These are phyloP conservation scores for Hozukius guyotensis DNA, from an alignment of 2,797 vertebrate species.

Conservation along the genomic window DNA sequence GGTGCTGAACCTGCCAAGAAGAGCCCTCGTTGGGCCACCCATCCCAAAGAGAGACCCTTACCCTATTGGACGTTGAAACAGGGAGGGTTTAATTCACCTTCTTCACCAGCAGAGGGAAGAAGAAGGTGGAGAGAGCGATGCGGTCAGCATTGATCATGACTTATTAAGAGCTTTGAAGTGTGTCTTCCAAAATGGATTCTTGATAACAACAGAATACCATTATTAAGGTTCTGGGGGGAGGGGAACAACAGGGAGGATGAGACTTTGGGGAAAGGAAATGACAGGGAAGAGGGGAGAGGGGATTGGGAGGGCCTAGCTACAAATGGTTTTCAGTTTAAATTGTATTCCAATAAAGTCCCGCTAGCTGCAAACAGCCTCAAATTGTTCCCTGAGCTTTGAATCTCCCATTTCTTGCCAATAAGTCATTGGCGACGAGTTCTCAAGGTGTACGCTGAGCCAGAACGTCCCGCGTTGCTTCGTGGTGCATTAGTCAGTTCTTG, in stretches of 20 bases:
- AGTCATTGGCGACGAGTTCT: constrained; percentile 26
- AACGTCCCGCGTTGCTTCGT: not conserved
- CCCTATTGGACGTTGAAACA: not conserved
- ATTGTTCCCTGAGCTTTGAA: constrained; percentile 22
- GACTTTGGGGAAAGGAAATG: not conserved
- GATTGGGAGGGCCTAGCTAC: constrained; percentile 1
- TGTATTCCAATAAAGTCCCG: constrained; percentile 16
- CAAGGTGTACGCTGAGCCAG: not conserved
- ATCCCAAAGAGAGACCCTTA: constrained; percentile 58
- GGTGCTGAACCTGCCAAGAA: constrained; percentile 80
- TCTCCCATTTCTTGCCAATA: constrained; percentile 39
- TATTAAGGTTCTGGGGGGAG: not conserved
- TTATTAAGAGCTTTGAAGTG: not conserved
- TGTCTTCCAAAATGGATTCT: not conserved
- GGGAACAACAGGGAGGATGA: not conserved
- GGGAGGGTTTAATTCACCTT: not conserved
- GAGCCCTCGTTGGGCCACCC: constrained; percentile 77
- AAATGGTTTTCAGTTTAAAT: not conserved
- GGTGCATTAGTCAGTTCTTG: constrained; percentile 29
- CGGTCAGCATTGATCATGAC: constrained; percentile 16
- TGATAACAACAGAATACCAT: not conserved
- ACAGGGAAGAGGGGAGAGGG: not conserved
- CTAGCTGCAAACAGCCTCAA: constrained; percentile 33
- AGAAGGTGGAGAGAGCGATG: not conserved
- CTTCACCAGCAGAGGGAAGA: constrained; percentile 29